These are phyloP conservation scores for Sarcophaga variegata DNA, from an alignment of 2,888 invertebrate genomes.

Conservation along the genomic window DNA sequence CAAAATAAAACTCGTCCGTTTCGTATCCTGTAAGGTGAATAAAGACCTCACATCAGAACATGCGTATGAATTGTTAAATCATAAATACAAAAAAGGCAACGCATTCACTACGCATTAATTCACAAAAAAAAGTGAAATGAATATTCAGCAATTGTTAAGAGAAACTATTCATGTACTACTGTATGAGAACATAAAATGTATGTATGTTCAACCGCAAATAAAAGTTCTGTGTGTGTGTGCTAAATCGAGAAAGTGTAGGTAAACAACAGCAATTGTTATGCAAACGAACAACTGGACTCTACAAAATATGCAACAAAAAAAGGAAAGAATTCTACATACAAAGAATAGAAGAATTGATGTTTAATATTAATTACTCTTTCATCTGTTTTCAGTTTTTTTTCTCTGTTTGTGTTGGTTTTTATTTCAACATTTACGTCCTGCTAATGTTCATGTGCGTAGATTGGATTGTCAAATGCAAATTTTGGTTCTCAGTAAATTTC, in stretches of 20 bases:
- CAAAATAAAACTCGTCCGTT: neutral
- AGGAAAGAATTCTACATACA: neutral
- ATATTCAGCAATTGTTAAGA: neutral
- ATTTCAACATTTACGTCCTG: neutral
- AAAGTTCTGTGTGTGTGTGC: constrained; percentile 5
- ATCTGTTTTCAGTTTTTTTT: neutral
- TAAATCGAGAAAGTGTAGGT: constrained; percentile 31
- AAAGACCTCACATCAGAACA: constrained; percentile 37
- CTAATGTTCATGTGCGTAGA: neutral
- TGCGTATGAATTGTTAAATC: constrained; percentile 37
- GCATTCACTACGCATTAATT: neutral
- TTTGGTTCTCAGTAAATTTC: constrained; percentile 4
- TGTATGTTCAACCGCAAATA: neutral
- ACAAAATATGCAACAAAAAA: neutral
- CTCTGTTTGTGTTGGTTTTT: constrained; percentile 5
- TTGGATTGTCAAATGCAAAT: neutral
- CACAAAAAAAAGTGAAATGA: neutral
- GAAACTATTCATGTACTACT: neutral
- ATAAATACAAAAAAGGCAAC: neutral
- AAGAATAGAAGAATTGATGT: constrained; percentile 17
- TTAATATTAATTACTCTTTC: constrained; percentile 27
- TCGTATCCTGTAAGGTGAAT: neutral
- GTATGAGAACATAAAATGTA: constrained; percentile 29
- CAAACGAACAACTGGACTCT: neutral
- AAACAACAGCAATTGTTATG: constrained; percentile 56